Evolutionary conservation across 2,888 invertebrate genomes (phyloP).

Genomic region (Acronicta psi): DNA sequence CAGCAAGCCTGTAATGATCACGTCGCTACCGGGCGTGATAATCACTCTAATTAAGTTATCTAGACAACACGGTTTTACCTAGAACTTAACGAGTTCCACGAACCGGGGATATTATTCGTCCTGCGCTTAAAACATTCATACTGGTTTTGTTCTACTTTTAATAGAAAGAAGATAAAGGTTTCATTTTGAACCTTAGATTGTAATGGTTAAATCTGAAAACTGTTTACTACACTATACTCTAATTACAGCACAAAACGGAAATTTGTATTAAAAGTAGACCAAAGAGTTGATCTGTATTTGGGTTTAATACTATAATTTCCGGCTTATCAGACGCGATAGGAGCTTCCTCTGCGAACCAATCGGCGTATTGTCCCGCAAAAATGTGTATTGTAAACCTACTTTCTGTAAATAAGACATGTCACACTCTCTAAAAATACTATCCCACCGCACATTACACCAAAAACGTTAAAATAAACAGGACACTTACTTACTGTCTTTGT

Average conservation of each 20-base stretch:
- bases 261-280: too few species aligned
- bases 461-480: slow-evolving; percentile 54
- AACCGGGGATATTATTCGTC: slow-evolving; percentile 20
- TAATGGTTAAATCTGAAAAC: too few species aligned
- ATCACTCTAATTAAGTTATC: slow-evolving; percentile 53
- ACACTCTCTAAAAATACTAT: slow-evolving; percentile 1
- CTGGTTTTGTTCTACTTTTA: slow-evolving; percentile 7
- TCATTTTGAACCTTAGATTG: not conserved
- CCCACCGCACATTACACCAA: not conserved
- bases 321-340: not conserved
- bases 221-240: too few species aligned
- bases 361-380: not conserved
- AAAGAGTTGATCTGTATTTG: too few species aligned
- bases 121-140: slow-evolving; percentile 8
- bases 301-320: not conserved
- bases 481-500: slow-evolving; percentile 61
- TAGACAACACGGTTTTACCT: slow-evolving; percentile 41
- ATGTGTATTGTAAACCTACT: not conserved
- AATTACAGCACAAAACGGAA: too few species aligned
- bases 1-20: slow-evolving; percentile 45
- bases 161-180: not conserved
- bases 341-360: not conserved
- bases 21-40: slow-evolving; percentile 39
- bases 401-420: slow-evolving; percentile 1
- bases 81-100: slow-evolving; percentile 32